Conservation (phyloP, 2,888 invertebrate species). For the Odontomyia ornata region DNA sequence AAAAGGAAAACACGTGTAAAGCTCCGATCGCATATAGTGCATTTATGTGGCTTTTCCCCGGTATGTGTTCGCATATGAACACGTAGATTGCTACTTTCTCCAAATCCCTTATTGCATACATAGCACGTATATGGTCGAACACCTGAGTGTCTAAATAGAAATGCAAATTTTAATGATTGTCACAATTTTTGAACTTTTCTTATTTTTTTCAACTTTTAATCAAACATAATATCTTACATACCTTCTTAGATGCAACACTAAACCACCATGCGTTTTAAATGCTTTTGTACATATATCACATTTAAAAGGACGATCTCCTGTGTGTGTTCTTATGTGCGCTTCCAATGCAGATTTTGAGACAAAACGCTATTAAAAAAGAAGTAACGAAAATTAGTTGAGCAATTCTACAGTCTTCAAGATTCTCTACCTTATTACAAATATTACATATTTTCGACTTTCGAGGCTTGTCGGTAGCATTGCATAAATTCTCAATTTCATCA, state of each 20-base stretch:
- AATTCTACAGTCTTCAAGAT: background rate
- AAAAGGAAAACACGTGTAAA: slow-evolving; percentile 53
- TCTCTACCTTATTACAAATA: slow-evolving; percentile 30
- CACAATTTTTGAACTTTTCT: too few relatives aligned
- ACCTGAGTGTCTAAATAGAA: slow-evolving; percentile 68
- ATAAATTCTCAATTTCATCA: background rate
- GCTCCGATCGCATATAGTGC: slow-evolving; percentile 57
- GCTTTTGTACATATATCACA: slow-evolving; percentile 47
- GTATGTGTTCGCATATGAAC: slow-evolving; percentile 60
- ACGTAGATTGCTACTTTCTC: slow-evolving; percentile 58
- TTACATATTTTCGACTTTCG: slow-evolving; percentile 16
- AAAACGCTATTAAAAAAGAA: slow-evolving; percentile 37
- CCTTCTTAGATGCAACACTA: slow-evolving; percentile 31
- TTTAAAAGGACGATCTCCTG: slow-evolving; percentile 49
- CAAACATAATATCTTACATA: slow-evolving; percentile 56
- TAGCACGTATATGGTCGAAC: slow-evolving; percentile 56
- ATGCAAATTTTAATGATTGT: too few relatives aligned
- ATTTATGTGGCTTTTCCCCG: slow-evolving; percentile 59
- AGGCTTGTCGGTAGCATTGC: background rate
- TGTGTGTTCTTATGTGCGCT: slow-evolving; percentile 48
- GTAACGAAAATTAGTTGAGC: background rate
- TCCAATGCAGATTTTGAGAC: slow-evolving; percentile 48
- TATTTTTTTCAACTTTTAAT: too few relatives aligned
- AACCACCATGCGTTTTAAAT: slow-evolving; percentile 51
- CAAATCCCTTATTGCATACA: slow-evolving; percentile 58